Evolutionary conservation across 2,888 invertebrate genomes (phyloP).

Genomic region (Acronicta leporina): DNA sequence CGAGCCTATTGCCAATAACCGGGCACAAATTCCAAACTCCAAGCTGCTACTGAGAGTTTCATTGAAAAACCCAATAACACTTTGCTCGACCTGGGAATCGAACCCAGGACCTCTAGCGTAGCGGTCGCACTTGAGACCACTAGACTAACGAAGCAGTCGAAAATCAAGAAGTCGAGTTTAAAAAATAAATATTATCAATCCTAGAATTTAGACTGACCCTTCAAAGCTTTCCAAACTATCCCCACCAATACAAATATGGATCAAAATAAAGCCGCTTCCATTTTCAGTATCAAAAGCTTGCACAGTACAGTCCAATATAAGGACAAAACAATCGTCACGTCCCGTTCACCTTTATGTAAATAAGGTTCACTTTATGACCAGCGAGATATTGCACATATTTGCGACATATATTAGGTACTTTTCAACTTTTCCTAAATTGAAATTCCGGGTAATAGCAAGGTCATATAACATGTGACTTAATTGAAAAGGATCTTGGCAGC

Average conservation of each 20-base stretch:
- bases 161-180: too few species aligned
- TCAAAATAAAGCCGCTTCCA: constrained; percentile 12
- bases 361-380: constrained; percentile 52
- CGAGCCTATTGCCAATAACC: too few species aligned
- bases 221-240: neutral
- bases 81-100: too few species aligned
- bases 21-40: too few species aligned
- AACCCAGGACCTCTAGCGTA: too few species aligned
- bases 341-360: constrained; percentile 64
- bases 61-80: too few species aligned
- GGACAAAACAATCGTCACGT: constrained; percentile 66
- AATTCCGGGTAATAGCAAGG: neutral
- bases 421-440: constrained; percentile 1
- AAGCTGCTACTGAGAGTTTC: too few species aligned
- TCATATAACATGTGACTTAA: neutral
- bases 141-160: too few species aligned
- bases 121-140: too few species aligned
- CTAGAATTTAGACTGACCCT: neutral
- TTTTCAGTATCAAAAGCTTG: constrained; percentile 20
- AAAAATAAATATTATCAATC: too few species aligned
- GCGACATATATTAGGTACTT: constrained; percentile 11
- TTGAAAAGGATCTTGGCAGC: too few species aligned
- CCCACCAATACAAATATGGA: constrained; percentile 5
- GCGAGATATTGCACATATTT: constrained; percentile 33
- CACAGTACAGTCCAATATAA: constrained; percentile 8